Evolutionary conservation across 2,113 vertebrate species (phyloP).

Genomic region (Chloropsis cyanopogon): DNA sequence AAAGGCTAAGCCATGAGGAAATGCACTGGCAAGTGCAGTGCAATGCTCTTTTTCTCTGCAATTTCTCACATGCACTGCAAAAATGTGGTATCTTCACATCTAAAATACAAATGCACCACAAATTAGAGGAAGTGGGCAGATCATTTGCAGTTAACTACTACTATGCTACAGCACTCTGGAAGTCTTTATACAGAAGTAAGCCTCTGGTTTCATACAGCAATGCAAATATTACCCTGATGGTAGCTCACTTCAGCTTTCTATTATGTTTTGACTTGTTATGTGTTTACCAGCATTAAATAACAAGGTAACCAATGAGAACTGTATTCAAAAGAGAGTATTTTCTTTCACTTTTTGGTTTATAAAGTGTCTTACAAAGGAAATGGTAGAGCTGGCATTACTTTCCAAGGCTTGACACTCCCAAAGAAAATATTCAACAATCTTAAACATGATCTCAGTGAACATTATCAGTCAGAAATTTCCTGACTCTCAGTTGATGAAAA

Average conservation of each 20-base stretch:
- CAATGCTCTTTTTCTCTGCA: not conserved
- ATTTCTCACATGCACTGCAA: not conserved
- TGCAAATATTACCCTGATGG: rapidly evolving
- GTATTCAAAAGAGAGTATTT: not conserved
- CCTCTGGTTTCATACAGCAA: not conserved
- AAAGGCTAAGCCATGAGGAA: not conserved
- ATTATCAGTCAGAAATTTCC: not conserved
- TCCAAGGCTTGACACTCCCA: not conserved
- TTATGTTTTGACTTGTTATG: not conserved
- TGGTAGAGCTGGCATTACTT: not conserved
- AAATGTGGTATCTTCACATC: not conserved
- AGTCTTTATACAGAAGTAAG: not conserved
- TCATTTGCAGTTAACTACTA: not conserved
- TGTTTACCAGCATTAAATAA: not conserved
- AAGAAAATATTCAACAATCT: not conserved
- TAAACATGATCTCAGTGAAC: not conserved
- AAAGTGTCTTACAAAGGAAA: not conserved
- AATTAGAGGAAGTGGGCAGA: not conserved
- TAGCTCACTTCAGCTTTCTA: not conserved
- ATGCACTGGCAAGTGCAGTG: not conserved
- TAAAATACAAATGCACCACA: not conserved
- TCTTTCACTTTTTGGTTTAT: not conserved
- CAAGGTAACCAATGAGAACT: not conserved
- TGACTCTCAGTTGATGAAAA: not conserved
- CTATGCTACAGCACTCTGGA: not conserved